phyloP scores from a whole-genome alignment of 2,113 vertebrate species.

The Pelmatolapia mariae region DNA sequence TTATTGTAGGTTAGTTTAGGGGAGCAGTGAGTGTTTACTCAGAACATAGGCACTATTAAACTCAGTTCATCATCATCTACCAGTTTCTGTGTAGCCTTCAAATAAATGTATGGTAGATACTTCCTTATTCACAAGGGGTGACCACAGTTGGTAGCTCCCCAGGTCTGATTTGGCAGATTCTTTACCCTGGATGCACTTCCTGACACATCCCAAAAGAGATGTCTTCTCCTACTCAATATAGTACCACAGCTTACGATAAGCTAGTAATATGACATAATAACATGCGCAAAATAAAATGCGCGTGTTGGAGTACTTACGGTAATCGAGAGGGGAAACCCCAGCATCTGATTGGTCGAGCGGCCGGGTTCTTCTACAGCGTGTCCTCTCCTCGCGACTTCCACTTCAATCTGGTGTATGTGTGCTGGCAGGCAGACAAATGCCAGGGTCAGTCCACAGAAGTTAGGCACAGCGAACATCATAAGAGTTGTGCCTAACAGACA shows the following conservation, averaged over 20 bases:
- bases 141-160: neutral
- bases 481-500: neutral
- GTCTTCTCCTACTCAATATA: neutral
- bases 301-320: constrained; percentile 21
- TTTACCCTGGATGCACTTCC: neutral
- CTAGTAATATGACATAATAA: neutral
- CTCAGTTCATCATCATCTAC: neutral
- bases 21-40: neutral
- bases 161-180: neutral
- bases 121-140: neutral
- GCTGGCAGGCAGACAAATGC: neutral
- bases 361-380: neutral
- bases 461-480: neutral
- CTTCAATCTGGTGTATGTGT: neutral
- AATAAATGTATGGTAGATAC: neutral
- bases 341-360: constrained; percentile 48
- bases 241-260: accelerated
- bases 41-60: neutral
- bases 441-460: neutral
- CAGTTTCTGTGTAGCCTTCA: neutral
- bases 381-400: neutral
- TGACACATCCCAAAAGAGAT: neutral
- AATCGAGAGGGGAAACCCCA: neutral
- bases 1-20: neutral
- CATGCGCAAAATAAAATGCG: neutral